These are phyloP conservation scores for Tylochromis polylepis DNA, from an alignment of 2,113 vertebrate genomes.

Conservation along the genomic window DNA sequence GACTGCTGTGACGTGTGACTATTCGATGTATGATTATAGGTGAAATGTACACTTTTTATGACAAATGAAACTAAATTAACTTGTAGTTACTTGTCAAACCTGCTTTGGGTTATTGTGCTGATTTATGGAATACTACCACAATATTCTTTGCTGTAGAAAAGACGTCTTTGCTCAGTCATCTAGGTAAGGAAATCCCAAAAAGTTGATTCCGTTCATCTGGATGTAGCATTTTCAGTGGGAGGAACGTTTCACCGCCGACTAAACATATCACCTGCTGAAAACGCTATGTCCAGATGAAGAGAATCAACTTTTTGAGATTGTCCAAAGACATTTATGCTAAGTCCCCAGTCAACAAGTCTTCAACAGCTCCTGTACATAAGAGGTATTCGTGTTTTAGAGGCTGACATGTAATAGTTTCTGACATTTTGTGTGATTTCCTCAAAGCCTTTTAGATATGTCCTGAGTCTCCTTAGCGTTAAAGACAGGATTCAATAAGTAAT, in stretches of 20 bases:
- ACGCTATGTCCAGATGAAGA: background rate
- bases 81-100: background rate
- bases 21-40: too few relatives aligned
- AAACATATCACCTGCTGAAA: background rate
- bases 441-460: constrained; percentile 57
- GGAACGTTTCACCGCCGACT: too few relatives aligned
- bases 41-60: background rate
- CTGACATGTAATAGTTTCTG: constrained; percentile 47
- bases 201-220: too few relatives aligned
- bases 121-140: background rate
- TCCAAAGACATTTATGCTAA: background rate
- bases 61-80: background rate
- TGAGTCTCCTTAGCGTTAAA: constrained; percentile 33
- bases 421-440: constrained; percentile 61
- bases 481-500: constrained; percentile 65
- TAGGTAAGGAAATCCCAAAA: too few relatives aligned
- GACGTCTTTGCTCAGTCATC: too few relatives aligned
- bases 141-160: too few relatives aligned
- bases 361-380: background rate
- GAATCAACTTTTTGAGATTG: background rate
- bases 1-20: background rate
- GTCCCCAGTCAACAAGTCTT: background rate
- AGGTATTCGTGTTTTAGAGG: constrained; percentile 6
- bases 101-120: background rate
- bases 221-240: too few relatives aligned